Percentiles rank a stretch among this genome's conserved stretches.
These are phyloP conservation scores for Acropora yongei DNA, from an alignment of 64 coral and sea anemone species.

Conservation along the genomic window DNA sequence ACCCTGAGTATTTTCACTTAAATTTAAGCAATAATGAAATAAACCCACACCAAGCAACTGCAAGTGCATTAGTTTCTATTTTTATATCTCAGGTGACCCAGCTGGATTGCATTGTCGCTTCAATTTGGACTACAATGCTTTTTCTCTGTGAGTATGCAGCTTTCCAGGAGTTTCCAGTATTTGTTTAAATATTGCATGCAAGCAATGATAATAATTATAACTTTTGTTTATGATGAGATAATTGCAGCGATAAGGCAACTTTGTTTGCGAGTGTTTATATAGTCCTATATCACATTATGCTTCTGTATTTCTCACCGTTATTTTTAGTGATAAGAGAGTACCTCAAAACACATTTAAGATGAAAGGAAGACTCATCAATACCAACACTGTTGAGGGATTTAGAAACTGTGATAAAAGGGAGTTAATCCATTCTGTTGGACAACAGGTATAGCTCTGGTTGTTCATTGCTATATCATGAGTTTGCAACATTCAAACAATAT, in stretches of 20 bases:
- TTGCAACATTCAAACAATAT: too few species aligned
- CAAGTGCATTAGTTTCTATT: too few species aligned
- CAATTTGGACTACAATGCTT: conserved; percentile 78
- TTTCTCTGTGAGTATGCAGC: conserved; percentile 58
- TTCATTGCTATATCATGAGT: too few species aligned
- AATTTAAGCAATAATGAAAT: too few species aligned
- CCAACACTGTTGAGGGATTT: conserved; percentile 72
- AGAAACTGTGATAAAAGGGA: conserved; percentile 55
- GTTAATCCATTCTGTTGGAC: conserved; percentile 50
- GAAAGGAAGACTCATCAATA: conserved; percentile 60
- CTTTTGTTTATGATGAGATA: too few species aligned
- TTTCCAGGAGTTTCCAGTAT: background rate
- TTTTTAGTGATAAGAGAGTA: conserved; percentile 19
- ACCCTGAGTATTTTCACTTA: too few species aligned
- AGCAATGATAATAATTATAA: background rate
- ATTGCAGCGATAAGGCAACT: background rate
- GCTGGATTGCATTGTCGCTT: conserved; percentile 65
- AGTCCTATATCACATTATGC: background rate
- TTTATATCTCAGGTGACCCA: conserved; percentile 53
- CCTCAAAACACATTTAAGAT: conserved; percentile 61
- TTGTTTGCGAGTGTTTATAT: too few species aligned
- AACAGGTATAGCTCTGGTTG: conserved; percentile 28
- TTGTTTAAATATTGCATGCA: background rate
- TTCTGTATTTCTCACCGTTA: background rate
- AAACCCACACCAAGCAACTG: too few species aligned